Conservation (phyloP, 2,797 vertebrate genomes). For the Urocyon cinereoargenteus region DNA sequence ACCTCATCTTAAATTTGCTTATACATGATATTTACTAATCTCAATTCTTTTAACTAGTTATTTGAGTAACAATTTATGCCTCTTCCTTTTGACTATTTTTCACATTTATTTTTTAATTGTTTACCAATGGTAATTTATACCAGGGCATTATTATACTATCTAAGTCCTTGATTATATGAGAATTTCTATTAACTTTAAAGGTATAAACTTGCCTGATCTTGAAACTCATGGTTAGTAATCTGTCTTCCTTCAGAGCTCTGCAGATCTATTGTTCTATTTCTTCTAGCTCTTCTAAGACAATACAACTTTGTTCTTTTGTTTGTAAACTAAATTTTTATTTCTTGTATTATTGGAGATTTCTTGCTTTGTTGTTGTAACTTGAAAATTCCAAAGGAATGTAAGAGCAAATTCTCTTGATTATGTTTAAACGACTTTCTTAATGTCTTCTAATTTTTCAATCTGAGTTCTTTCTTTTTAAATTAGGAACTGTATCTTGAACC, state of each 20-base stretch:
- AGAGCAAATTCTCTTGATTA: not conserved
- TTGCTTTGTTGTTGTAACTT: not conserved
- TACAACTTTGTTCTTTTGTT: not conserved
- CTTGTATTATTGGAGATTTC: not conserved
- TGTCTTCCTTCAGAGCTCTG: not conserved
- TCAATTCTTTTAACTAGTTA: not conserved
- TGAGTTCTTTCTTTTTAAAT: not conserved
- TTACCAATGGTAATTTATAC: not conserved
- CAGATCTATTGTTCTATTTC: not conserved
- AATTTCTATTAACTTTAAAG: not conserved
- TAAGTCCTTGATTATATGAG: not conserved
- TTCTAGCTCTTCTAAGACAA: not conserved
- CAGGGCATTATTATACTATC: not conserved
- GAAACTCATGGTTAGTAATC: not conserved
- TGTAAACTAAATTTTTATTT: not conserved
- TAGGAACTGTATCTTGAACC: not conserved
- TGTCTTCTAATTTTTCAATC: not conserved
- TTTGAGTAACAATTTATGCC: not conserved
- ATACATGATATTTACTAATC: not conserved
- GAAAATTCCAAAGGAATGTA: not conserved
- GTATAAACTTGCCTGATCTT: not conserved
- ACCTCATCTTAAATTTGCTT: not conserved
- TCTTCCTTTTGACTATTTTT: not conserved
- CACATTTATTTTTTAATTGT: not conserved
- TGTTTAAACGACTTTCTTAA: not conserved